Base-by-base conservation (phyloP, 2,113 vertebrate genomes). In the Rhea pennata region DNA sequence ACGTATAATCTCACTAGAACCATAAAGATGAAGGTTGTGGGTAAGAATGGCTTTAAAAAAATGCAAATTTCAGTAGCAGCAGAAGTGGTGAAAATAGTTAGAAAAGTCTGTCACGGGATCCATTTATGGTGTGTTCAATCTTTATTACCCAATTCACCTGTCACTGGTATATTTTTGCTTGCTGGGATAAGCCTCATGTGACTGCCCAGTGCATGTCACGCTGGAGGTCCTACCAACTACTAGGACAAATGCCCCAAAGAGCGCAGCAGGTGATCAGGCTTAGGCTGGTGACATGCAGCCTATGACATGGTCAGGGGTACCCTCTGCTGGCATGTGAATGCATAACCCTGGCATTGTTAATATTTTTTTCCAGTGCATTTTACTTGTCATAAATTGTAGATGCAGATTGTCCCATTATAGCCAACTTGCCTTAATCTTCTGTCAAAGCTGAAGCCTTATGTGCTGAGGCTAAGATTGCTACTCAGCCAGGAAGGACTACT, bases 1-100 rank as follows among this genome's bases (percentile, higher is more conserved):
- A 62, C 29, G 0, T 98, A 99, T 53, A 96, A 87, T 58, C 99
- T 99, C 95, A 99, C 98, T 87, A 95, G 99, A 92, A 98, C 97
- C 58, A 27, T 99, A 96, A 97, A 96, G 51, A 96, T 99, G 84
- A 98, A 97, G 73, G 98, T 98, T 24, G 98, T 99, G 89, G 98
- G 99, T 99, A 98, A 99, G 99, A 91, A 96, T 74, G 59, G 39
- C 69, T 95, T 94, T 53, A 71, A 73, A 83, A 58, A 93, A 89
- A 5, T 64, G 12, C 82, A 76, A 87, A 88, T 69, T 87, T 53
- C 53, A 50, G 27, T 84, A 53, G 8, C 31, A 61, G 54, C 51
- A 29, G n/a, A 87, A 91, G n/a, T 54, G 31, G 42, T 77, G 33
- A 44, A 92, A 92, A 77, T 7, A 10, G 26, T 33, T 54, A 10